These are phyloP conservation scores for Pseudolycoriella hygida DNA, from an alignment of 2,888 invertebrate genomes.

Conservation along the genomic window DNA sequence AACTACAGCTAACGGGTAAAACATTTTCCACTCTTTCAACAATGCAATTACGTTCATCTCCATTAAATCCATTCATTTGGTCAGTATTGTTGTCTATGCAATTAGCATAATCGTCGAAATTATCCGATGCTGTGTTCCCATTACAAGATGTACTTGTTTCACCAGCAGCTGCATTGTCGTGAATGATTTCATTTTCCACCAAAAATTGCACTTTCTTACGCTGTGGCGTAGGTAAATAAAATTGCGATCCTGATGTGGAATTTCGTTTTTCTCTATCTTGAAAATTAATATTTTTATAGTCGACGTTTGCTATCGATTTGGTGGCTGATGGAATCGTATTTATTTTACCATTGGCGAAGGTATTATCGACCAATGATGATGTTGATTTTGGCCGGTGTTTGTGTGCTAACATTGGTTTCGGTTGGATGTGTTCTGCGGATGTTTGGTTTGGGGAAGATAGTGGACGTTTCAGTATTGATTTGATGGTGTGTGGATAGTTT, in stretches of 20 bases:
- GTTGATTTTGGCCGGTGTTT: background rate
- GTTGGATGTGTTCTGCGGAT: background rate
- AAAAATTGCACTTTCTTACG: conserved; percentile 54
- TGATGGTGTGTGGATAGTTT: conserved; percentile 30
- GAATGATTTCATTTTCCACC: conserved; percentile 37
- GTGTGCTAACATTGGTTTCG: background rate
- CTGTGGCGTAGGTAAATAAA: conserved; percentile 40
- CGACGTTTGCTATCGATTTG: conserved; percentile 6
- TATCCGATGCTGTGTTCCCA: background rate
- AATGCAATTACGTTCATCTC: background rate
- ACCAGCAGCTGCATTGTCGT: background rate
- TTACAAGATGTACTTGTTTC: background rate
- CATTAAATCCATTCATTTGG: no score
- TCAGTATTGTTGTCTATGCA: background rate
- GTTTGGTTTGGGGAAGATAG: conserved; percentile 4
- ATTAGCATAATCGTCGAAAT: background rate
- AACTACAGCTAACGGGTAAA: background rate
- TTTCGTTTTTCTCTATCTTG: conserved; percentile 9
- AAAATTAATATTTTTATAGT: conserved; percentile 8
- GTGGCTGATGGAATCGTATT: background rate
- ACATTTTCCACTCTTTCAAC: background rate
- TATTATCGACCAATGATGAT: background rate
- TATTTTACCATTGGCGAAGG: background rate
- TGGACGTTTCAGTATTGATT: conserved; percentile 42
- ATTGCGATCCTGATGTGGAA: conserved; percentile 31